A percentile compares a stretch with the other conserved stretches of the same genome.
Evolutionary conservation across 2,888 invertebrate species (phyloP).

Genomic region (Rhagonycha fulva): DNA sequence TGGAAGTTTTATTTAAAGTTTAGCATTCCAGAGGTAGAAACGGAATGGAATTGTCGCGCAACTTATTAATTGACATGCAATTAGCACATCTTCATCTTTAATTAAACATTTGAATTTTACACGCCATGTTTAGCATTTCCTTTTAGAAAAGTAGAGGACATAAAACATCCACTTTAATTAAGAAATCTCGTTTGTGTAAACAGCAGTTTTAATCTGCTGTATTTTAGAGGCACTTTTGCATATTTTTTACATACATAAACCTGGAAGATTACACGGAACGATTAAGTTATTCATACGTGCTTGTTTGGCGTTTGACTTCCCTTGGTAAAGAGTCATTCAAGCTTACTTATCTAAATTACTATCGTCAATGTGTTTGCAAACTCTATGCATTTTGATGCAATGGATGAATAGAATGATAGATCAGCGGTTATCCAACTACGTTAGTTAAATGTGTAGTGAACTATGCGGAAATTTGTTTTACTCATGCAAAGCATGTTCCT

Average conservation of each 20-base stretch:
- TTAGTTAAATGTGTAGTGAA: constrained; percentile 9
- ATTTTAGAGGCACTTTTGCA: neutral
- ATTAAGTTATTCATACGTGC: constrained; percentile 25
- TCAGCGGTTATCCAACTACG: constrained; percentile 24
- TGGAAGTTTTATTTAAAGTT: neutral
- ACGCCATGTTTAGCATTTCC: neutral
- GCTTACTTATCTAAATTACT: constrained; percentile 29
- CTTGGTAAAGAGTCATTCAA: constrained; percentile 11
- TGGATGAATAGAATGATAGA: constrained; percentile 27
- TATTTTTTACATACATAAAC: constrained; percentile 5
- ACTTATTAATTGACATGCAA: neutral
- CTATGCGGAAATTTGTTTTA: neutral
- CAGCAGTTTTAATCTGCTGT: neutral
- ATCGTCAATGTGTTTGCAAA: constrained; percentile 28
- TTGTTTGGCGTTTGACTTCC: constrained; percentile 9
- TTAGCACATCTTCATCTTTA: neutral
- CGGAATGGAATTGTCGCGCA: neutral
- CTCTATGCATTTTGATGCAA: constrained; percentile 31
- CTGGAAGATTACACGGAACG: constrained; percentile 13
- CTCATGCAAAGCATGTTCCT: neutral
- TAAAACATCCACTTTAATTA: neutral
- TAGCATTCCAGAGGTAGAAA: neutral
- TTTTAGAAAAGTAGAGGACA: neutral
- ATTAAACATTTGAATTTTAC: neutral
- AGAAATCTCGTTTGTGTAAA: neutral